Conservation (phyloP, 1,140 invertebrate species). For the Daktulosphaira vitifoliae region DNA sequence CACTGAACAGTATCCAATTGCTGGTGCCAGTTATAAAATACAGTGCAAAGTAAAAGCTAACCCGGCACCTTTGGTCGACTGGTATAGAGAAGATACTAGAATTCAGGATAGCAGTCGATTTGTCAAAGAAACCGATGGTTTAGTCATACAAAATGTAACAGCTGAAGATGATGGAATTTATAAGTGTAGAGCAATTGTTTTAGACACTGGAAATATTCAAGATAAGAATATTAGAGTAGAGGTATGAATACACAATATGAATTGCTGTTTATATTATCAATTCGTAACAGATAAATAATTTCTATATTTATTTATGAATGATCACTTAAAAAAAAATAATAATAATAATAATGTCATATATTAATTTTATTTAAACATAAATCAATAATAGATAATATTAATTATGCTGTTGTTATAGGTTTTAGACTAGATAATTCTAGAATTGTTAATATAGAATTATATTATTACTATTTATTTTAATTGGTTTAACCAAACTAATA, state of each 20-base stretch:
- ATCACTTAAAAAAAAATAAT: too few relatives aligned
- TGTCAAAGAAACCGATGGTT: slow-evolving; percentile 62
- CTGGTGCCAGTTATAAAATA: slow-evolving; percentile 64
- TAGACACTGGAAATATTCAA: slow-evolving; percentile 64
- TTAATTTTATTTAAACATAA: too few relatives aligned
- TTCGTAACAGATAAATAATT: too few relatives aligned
- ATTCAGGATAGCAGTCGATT: slow-evolving; percentile 55
- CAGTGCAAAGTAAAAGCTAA: slow-evolving; percentile 75
- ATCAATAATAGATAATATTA: too few relatives aligned
- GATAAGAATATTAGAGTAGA: slow-evolving; percentile 67
- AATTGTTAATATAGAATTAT: too few relatives aligned
- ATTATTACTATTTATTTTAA: too few relatives aligned
- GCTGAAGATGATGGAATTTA: slow-evolving; percentile 76
- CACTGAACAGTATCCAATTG: slow-evolving; percentile 70
- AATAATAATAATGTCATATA: too few relatives aligned
- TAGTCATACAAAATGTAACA: slow-evolving; percentile 66
- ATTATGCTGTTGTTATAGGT: too few relatives aligned
- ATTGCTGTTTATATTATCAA: too few relatives aligned
- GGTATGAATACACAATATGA: slow-evolving; percentile 52
- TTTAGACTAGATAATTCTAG: too few relatives aligned
- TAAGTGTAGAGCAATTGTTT: slow-evolving; percentile 71
- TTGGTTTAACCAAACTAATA: too few relatives aligned
- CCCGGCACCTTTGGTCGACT: slow-evolving; percentile 72
- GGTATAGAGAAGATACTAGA: slow-evolving; percentile 65
- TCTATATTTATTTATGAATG: too few relatives aligned